Base-by-base conservation (phyloP, 2,797 vertebrate species). In the Selene dorsalis region DNA sequence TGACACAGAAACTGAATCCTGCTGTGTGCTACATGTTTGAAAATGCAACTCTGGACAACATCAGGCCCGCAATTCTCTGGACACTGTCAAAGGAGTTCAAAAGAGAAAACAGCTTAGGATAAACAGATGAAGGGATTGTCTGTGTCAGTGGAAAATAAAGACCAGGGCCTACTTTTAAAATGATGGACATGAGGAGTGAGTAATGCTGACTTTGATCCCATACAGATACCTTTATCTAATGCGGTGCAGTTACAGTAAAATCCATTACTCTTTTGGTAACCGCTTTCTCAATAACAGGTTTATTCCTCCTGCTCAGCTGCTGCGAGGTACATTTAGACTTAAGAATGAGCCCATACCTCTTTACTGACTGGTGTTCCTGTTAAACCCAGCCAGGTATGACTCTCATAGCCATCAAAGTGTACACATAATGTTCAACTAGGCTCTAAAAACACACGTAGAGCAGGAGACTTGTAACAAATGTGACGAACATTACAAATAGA, bases 321-420 rank as follows among this genome's bases (percentile, higher is more conserved):
- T 57, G 32, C 67, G 48, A 53, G 78, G 52, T 45, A 69, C 77
- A 75, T 55, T 75, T 47, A 39, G 24, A 57, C 4, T 56, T n/a
- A 43, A 74, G 41, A 71, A 58, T 47, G 53, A 58, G 22, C 8
- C 26, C 16, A 32, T 18, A 14, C 6, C 32, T 55, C 12, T 53
- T 77, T 71, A 79, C 26, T 45, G 63, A 83, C 45, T 9, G 13
- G 67, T 72, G 67, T 69, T 30, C 56, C 30, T 53, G 63, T 72
- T 74, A 68, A 71, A 75, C 60, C 74, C 50, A 38, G 13, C 66
- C 47, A 9, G 11, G 47, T 75, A 58, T 38, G 64, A 73, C 45
- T 48, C 38, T 56, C 57, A 17, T 6, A 41, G 55, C 57, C 12
- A 0, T 56, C 38, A n/a, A 28, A 82, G 73, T 35, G 72, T 64